phyloP scores from a whole-genome alignment of 2,888 invertebrate species.

The Xestia rhomboidea region DNA sequence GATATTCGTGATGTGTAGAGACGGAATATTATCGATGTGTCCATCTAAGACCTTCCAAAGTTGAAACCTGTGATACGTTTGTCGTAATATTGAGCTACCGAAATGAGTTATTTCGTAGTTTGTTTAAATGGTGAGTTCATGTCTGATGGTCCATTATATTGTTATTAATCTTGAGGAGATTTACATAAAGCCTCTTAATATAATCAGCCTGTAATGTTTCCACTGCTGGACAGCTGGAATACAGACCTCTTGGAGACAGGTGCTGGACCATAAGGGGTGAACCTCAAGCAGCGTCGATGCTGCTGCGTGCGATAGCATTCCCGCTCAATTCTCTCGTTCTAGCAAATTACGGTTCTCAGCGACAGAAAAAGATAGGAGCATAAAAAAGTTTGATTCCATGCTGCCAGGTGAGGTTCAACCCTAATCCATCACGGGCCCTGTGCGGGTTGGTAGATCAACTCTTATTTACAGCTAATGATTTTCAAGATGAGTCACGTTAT shows the following conservation, averaged over 20 bases:
- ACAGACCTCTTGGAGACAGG: neutral
- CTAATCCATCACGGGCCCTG: neutral
- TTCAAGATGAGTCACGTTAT: neutral
- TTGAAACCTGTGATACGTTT: slow-evolving; percentile 45
- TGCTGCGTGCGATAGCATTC: no score
- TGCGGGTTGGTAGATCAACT: neutral
- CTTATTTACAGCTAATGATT: neutral
- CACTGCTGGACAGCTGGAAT: neutral
- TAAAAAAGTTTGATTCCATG: neutral
- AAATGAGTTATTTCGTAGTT: slow-evolving; percentile 32
- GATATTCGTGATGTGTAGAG: slow-evolving; percentile 72
- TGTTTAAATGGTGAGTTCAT: slow-evolving; percentile 9
- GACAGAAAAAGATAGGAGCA: neutral
- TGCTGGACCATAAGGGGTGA: neutral
- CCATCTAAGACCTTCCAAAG: slow-evolving; percentile 54
- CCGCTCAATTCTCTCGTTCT: no score
- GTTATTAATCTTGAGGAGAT: neutral
- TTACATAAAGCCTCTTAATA: neutral
- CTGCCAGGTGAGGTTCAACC: neutral
- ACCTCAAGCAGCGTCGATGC: no score
- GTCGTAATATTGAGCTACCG: slow-evolving; percentile 50
- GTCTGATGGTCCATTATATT: neutral
- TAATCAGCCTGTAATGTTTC: neutral
- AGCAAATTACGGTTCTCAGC: neutral
- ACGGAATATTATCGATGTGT: slow-evolving; percentile 70